Evolutionary conservation across 2,797 vertebrate genomes (phyloP).

Genomic region (Acipenser oxyrinchus): DNA sequence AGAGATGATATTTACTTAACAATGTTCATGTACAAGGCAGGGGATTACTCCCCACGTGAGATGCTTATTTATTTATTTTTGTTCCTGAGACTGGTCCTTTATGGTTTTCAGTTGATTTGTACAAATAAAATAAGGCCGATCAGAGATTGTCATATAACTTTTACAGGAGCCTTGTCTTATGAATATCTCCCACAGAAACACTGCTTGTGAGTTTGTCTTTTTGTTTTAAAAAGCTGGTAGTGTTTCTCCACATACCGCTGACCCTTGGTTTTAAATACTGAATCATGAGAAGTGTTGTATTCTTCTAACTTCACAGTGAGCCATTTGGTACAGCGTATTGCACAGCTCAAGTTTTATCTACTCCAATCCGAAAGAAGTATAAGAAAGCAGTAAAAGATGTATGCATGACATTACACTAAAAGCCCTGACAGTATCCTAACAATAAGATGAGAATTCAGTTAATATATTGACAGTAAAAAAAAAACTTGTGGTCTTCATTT

Average conservation of each 20-base stretch:
- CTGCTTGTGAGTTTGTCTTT: no score
- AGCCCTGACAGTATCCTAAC: slow-evolving; percentile 22
- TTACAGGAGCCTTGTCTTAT: no score
- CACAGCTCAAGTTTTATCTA: slow-evolving; percentile 48
- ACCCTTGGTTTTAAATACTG: slow-evolving; percentile 17
- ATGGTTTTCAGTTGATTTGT: slow-evolving; percentile 61
- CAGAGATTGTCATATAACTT: slow-evolving; percentile 58
- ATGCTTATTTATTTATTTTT: slow-evolving; percentile 44
- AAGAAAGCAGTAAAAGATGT: slow-evolving; percentile 20
- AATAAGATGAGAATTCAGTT: slow-evolving; percentile 45
- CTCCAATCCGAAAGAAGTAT: slow-evolving; percentile 34
- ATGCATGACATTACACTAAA: slow-evolving; percentile 22
- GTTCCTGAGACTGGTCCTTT: slow-evolving; percentile 84
- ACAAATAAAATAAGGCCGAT: slow-evolving; percentile 88
- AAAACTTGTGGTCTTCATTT: not conserved
- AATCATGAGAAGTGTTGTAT: slow-evolving; percentile 15
- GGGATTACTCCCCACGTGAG: slow-evolving; percentile 31
- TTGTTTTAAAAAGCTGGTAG: slow-evolving; percentile 22
- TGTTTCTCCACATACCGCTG: slow-evolving; percentile 21
- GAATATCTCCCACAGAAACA: no score
- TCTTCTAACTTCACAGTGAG: slow-evolving; percentile 29
- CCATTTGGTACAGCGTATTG: slow-evolving; percentile 47
- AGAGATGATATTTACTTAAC: slow-evolving; percentile 7
- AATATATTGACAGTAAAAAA: slow-evolving; percentile 14
- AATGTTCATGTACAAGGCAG: not conserved